Percentiles rank a stretch among this genome's conserved stretches.
These are phyloP conservation scores for Gymnocheta viridis DNA, from an alignment of 2,888 invertebrate genomes.

Conservation along the genomic window DNA sequence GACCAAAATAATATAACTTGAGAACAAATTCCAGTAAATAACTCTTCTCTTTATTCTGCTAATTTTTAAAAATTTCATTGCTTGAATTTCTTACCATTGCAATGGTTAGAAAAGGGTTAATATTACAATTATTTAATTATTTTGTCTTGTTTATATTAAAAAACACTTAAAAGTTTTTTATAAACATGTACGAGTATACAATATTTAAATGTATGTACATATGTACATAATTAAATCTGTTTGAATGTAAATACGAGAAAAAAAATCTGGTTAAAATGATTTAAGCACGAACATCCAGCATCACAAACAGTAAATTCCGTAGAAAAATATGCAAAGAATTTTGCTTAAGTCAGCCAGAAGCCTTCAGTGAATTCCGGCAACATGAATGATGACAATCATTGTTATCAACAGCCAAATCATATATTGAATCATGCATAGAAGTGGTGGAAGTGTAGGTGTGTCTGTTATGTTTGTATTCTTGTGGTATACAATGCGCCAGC, in stretches of 20 bases:
- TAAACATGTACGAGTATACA: background rate
- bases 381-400: conserved; percentile 11
- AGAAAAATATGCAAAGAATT: conserved; percentile 6
- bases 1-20: too few species aligned
- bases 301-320: background rate
- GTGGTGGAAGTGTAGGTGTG: background rate
- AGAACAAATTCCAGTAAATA: too few species aligned
- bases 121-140: too few species aligned
- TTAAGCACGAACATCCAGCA: background rate
- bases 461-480: background rate
- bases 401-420: background rate
- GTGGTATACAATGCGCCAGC: background rate
- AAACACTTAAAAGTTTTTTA: background rate
- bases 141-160: background rate
- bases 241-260: background rate
- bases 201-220: background rate
- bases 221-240: background rate
- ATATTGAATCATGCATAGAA: background rate
- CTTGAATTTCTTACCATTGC: too few species aligned
- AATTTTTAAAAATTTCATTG: too few species aligned
- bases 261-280: background rate
- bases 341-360: background rate
- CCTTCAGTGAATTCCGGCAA: background rate
- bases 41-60: too few species aligned
- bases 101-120: too few species aligned